These are phyloP conservation scores for Pelmatolapia mariae DNA, from an alignment of 2,113 vertebrate species.

Conservation along the genomic window DNA sequence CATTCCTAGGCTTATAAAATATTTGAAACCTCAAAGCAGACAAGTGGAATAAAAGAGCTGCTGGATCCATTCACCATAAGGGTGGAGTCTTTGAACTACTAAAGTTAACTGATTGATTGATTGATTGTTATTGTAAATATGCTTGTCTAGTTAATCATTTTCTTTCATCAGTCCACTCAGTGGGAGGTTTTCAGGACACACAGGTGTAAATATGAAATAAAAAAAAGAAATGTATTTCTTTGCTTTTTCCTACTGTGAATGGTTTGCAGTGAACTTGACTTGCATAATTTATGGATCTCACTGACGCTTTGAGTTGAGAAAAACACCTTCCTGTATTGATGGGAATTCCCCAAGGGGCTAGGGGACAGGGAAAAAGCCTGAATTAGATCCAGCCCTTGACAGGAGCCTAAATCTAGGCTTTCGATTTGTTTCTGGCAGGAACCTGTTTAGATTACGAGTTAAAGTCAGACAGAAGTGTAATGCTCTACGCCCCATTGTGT, in stretches of 20 bases:
- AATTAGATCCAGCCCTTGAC: background rate
- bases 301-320: background rate
- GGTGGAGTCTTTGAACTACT: background rate
- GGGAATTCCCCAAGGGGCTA: background rate
- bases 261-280: background rate
- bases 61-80: background rate
- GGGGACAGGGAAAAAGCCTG: background rate
- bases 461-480: background rate
- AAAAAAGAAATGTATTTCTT: background rate
- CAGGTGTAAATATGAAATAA: background rate
- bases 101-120: background rate
- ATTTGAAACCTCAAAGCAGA: background rate
- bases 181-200: background rate
- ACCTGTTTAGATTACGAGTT: background rate
- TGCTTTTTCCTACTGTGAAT: background rate
- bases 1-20: background rate
- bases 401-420: background rate
- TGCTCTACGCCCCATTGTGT: background rate
- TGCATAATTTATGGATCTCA: background rate
- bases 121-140: background rate
- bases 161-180: background rate
- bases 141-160: background rate
- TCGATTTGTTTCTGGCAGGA: background rate
- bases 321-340: background rate
- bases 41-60: background rate